Percentiles rank a stretch among this genome's conserved stretches.
phyloP scores from a whole-genome alignment of 1,140 invertebrate species.

The Telenomus remus region DNA sequence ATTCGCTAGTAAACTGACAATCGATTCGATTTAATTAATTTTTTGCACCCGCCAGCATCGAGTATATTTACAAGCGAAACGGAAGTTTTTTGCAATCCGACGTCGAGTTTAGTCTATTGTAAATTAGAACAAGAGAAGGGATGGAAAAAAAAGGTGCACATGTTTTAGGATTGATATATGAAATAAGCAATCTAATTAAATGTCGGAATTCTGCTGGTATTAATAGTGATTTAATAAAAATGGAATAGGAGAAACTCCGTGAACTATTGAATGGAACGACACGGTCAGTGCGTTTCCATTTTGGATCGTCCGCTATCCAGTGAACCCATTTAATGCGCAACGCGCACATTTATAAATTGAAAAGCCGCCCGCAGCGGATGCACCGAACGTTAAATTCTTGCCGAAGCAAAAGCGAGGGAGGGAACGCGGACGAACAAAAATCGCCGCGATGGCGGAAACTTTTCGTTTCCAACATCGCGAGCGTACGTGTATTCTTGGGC shows the following conservation, averaged over 20 bases:
- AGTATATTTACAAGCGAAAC: too few species aligned
- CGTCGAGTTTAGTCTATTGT: too few species aligned
- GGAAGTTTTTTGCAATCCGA: too few species aligned
- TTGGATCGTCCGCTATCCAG: slow-evolving; percentile 38
- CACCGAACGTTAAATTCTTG: slow-evolving; percentile 54
- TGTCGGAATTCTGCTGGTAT: slow-evolving; percentile 23
- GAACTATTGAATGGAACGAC: slow-evolving; percentile 50
- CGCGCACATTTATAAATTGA: slow-evolving; percentile 58
- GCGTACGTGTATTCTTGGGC: slow-evolving; percentile 10
- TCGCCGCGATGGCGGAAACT: slow-evolving; percentile 47
- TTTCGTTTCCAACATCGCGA: slow-evolving; percentile 20
- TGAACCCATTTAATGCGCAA: slow-evolving; percentile 56
- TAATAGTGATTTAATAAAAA: slow-evolving; percentile 47
- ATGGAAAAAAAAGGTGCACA: too few species aligned
- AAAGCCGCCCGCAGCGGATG: slow-evolving; percentile 51
- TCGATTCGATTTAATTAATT: too few species aligned
- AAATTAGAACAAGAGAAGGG: too few species aligned
- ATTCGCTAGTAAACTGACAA: too few species aligned
- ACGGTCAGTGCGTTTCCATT: slow-evolving; percentile 52
- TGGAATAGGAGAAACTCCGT: slow-evolving; percentile 34
- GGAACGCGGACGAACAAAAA: slow-evolving; percentile 46
- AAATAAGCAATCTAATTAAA: too few species aligned
- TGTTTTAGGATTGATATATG: neutral
- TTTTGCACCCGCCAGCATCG: too few species aligned
- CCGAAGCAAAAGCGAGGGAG: slow-evolving; percentile 1